Evolutionary conservation across 2,797 vertebrate species (phyloP).

Genomic region (Coreius guichenoti): DNA sequence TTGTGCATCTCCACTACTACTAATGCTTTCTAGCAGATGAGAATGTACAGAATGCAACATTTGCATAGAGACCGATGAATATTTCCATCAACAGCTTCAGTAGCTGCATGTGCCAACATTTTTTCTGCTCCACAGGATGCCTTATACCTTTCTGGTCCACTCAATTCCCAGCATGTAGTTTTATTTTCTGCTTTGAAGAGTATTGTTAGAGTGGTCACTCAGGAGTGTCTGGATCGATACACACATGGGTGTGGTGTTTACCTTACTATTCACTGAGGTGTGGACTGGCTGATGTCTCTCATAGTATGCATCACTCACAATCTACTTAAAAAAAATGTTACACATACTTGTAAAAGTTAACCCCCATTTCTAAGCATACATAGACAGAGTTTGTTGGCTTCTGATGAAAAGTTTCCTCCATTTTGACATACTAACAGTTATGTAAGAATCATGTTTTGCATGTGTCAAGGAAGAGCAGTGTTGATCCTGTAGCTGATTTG

Average conservation of each 20-base stretch:
- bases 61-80: not conserved
- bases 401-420: not conserved
- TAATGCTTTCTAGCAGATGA: not conserved
- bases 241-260: not conserved
- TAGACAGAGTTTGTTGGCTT: not conserved
- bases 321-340: not conserved
- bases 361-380: not conserved
- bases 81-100: not conserved
- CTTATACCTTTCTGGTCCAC: not conserved
- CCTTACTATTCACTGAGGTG: conserved; percentile 1
- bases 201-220: not conserved
- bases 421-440: conserved; percentile 10
- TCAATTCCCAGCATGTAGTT: not conserved
- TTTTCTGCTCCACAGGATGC: not conserved
- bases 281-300: not conserved
- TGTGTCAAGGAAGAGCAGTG: not conserved
- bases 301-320: not conserved
- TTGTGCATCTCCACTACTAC: too few relatives aligned
- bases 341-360: not conserved
- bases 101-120: not conserved
- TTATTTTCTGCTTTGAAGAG: not conserved
- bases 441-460: conserved; percentile 17
- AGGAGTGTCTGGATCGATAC: not conserved
- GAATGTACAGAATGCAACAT: not conserved
- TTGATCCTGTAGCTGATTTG: not conserved